Base-by-base conservation (phyloP, 2,888 invertebrate genomes). In the Antitype chi region DNA sequence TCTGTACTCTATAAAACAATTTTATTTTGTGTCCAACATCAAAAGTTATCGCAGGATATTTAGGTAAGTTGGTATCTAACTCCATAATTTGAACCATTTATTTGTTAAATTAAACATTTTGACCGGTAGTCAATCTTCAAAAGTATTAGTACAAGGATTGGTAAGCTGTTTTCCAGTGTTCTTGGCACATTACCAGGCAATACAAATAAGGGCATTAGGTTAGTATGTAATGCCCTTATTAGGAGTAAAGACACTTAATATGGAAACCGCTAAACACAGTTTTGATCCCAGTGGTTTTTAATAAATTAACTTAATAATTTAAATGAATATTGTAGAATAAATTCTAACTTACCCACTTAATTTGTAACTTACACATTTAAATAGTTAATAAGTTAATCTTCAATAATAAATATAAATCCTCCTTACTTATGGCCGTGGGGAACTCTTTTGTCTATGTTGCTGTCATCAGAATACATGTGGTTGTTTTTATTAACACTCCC, bases 401-500 rank as follows among this genome's bases (percentile, higher is more conserved):
- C 13, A 23, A 20, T 23, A 62, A 66, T 70, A 80, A 13, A 11
- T 13, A 11, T 47, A 11, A 74, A 76, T 80, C n/a, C 38, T 52
- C 2, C 2, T 55, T 64, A 43, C 17, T 23, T 25, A 62, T 0
- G 11, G 43, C 13, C 2, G 13, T 7, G 2, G 17, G 3, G 25
- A 38, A 38, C 15, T 53, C 72, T 76, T 77, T 79, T 69, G 64
- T 79, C 43, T 47, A 67, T 47, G 59, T 9, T 13, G 62, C 80
- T 79, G 76, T 83, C 87, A 86, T 78, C 73, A 78, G 73, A 70
- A 75, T 76, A 76, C 82, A 89, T 82, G 70, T 90, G 88, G 82
- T 74, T 87, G 85, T 84, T 89, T 88, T 81, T 86, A 82, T 86
- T 84, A 82, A 88, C 88, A 86, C 85, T 76, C 78, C 57, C 70